Percentiles rank a stretch among this genome's conserved stretches.
Evolutionary conservation across 2,888 invertebrate species (phyloP).

Genomic region (Epiblema foenella): DNA sequence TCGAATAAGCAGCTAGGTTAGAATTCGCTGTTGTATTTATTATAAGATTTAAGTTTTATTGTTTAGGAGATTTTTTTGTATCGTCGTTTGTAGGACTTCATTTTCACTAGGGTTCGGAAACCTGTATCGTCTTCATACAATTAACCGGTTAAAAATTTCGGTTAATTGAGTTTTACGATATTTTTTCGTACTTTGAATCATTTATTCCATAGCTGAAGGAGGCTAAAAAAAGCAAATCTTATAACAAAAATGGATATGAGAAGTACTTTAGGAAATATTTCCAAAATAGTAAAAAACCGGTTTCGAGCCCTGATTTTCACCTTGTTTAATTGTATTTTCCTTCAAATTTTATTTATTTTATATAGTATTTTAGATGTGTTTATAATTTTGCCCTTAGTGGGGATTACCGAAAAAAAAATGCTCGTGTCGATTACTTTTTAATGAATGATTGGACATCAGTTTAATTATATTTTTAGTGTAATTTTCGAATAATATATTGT

Average conservation of each 20-base stretch:
- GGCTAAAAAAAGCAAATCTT: too few species aligned
- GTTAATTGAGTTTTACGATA: too few species aligned
- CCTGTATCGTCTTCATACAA: too few species aligned
- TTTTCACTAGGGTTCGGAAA: not conserved
- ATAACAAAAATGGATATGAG: too few species aligned
- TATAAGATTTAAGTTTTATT: not conserved
- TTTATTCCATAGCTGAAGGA: too few species aligned
- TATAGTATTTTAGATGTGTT: not conserved
- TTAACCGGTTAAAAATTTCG: too few species aligned
- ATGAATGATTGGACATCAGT: conserved; percentile 1
- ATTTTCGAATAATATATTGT: conserved; percentile 21
- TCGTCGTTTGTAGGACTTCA: not conserved
- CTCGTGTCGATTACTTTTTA: not conserved
- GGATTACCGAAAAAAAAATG: not conserved
- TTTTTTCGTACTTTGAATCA: too few species aligned
- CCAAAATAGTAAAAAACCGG: too few species aligned
- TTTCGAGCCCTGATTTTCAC: not conserved
- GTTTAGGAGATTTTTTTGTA: not conserved
- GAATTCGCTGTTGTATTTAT: conserved; percentile 29
- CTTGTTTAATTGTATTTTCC: not conserved
- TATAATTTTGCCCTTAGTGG: not conserved
- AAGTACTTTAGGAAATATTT: too few species aligned
- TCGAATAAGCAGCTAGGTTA: conserved; percentile 2
- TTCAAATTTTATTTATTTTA: not conserved
- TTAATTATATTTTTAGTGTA: conserved; percentile 3